Percentiles rank a stretch among this genome's conserved stretches.
Conservation (phyloP, 2,888 invertebrate genomes). For the Hydraecia micacea region DNA sequence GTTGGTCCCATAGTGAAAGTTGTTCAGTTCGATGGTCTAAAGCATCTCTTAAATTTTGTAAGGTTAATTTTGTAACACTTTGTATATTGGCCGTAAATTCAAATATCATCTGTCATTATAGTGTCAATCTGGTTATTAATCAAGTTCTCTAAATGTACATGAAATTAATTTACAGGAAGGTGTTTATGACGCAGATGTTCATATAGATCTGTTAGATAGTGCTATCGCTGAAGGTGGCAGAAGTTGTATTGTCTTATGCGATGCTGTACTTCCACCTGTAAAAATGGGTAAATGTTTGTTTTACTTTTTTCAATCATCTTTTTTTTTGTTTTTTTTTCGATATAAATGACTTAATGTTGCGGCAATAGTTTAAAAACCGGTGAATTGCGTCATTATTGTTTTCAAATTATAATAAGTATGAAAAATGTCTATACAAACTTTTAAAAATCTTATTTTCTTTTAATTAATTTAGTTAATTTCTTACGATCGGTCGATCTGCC, state of each 20-base stretch:
- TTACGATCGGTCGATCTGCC: background rate
- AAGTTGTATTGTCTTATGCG: conserved; percentile 92
- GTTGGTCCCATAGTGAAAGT: too few species aligned
- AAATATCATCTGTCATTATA: too few species aligned
- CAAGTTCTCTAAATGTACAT: background rate
- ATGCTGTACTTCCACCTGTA: conserved; percentile 92
- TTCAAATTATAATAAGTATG: background rate
- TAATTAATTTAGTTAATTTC: background rate
- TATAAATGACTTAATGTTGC: background rate
- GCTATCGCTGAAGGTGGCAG: conserved; percentile 91
- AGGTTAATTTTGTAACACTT: too few species aligned
- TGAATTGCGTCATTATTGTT: background rate
- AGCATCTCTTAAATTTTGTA: too few species aligned
- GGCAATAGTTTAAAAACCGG: background rate
- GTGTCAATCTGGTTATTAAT: too few species aligned
- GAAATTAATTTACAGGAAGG: conserved; percentile 89
- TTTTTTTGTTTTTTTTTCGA: background rate
- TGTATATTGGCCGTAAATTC: too few species aligned
- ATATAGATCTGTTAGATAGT: conserved; percentile 91
- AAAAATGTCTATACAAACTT: background rate
- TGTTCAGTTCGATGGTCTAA: too few species aligned
- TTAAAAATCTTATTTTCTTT: background rate
- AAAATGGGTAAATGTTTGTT: conserved; percentile 88
- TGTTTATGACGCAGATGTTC: conserved; percentile 92
- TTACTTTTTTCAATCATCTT: background rate